phyloP scores from a whole-genome alignment of 2,888 invertebrate genomes.

The Ornithoptera alexandrae region DNA sequence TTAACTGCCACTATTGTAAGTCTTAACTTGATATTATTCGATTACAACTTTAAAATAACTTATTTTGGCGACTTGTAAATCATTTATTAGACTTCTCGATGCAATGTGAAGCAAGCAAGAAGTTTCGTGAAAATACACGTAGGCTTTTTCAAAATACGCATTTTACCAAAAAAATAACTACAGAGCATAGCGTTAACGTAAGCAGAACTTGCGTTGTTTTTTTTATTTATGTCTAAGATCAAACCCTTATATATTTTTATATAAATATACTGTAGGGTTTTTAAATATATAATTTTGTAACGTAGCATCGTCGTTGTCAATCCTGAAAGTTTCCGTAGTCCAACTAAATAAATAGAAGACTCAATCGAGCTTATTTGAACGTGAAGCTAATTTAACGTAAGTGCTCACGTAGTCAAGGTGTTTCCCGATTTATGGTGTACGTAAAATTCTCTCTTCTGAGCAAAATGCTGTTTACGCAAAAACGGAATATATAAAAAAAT shows the following conservation, averaged over 20 bases:
- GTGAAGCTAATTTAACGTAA: constrained; percentile 63
- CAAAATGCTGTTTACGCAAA: constrained; percentile 18
- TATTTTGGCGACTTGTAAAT: too few relatives aligned
- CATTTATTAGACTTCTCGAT: too few relatives aligned
- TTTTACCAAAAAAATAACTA: background rate
- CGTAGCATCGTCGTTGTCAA: background rate
- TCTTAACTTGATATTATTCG: too few relatives aligned
- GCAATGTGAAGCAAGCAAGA: too few relatives aligned
- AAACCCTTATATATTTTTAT: background rate
- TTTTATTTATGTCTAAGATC: background rate
- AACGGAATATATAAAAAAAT: constrained; percentile 6
- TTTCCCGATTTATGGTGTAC: constrained; percentile 20
- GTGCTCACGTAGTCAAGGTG: constrained; percentile 57
- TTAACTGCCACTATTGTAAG: too few relatives aligned
- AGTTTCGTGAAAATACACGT: too few relatives aligned
- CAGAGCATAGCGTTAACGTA: background rate
- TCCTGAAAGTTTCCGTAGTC: background rate
- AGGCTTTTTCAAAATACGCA: too few relatives aligned
- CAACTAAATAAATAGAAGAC: constrained; percentile 14
- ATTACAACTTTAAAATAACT: too few relatives aligned
- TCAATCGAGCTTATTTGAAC: constrained; percentile 16
- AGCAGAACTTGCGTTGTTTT: background rate
- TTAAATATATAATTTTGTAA: background rate
- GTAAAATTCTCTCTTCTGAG: constrained; percentile 10
- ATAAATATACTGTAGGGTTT: background rate